A percentile compares a stretch with the other conserved stretches of the same genome.
Evolutionary conservation across 2,888 invertebrate species (phyloP).

Genomic region (Orthosia gracilis): DNA sequence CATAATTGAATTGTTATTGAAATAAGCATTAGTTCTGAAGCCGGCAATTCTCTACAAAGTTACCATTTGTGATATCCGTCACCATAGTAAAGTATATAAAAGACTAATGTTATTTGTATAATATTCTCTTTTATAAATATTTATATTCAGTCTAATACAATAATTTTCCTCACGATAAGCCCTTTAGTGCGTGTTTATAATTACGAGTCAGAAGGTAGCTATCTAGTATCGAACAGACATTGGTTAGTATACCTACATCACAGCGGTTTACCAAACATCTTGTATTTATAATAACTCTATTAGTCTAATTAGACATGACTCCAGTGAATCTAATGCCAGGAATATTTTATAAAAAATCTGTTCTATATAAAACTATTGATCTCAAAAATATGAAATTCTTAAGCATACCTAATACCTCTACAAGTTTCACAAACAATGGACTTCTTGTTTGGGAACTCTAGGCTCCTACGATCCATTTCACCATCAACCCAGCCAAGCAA

Average conservation of each 20-base stretch:
- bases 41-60: neutral
- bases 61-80: neutral
- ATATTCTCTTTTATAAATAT: neutral
- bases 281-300: constrained; percentile 5
- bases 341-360: constrained; percentile 21
- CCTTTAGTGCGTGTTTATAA: constrained; percentile 9
- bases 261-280: constrained; percentile 26
- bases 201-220: constrained; percentile 7
- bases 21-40: neutral
- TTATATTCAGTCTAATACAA: constrained; percentile 32
- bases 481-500: constrained; percentile 78
- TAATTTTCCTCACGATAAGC: constrained; percentile 24
- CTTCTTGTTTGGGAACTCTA: constrained; percentile 76
- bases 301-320: neutral
- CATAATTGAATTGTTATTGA: neutral
- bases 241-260: constrained; percentile 3
- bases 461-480: constrained; percentile 75
- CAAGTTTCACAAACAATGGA: constrained; percentile 80
- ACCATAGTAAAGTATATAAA: neutral
- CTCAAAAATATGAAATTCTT: constrained; percentile 49
- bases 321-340: neutral
- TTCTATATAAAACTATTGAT: constrained; percentile 10
- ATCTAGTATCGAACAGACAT: constrained; percentile 13
- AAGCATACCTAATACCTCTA: constrained; percentile 80
- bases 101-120: constrained; percentile 3